Evolutionary conservation across 2,888 invertebrate genomes (phyloP).

Genomic region (Drosophila formosana): DNA sequence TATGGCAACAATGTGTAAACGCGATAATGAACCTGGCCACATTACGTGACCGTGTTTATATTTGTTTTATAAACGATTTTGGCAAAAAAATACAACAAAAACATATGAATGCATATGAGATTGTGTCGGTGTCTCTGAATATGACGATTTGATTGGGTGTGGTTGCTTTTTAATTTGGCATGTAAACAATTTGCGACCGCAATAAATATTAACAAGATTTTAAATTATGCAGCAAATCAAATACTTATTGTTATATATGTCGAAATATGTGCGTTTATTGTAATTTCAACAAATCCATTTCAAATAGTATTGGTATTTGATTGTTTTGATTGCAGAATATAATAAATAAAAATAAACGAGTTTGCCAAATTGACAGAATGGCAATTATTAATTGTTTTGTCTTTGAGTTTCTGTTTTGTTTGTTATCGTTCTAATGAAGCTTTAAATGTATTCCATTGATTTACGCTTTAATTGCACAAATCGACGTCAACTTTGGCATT

Average conservation of each 20-base stretch:
- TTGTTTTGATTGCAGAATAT: constrained; percentile 18
- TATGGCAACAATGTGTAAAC: constrained; percentile 57
- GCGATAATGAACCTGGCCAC: constrained; percentile 67
- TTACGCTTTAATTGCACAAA: constrained; percentile 5
- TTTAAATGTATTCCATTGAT: background rate
- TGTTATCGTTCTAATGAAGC: background rate
- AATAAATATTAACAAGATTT: constrained; percentile 68
- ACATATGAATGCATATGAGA: background rate
- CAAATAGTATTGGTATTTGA: background rate
- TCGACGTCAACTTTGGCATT: background rate
- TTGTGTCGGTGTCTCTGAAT: constrained; percentile 7
- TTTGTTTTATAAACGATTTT: constrained; percentile 48
- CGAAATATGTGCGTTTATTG: constrained; percentile 4
- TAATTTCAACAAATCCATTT: constrained; percentile 3
- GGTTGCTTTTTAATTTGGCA: constrained; percentile 60
- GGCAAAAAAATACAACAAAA: constrained; percentile 16
- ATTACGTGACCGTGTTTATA: constrained; percentile 60
- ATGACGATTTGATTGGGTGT: constrained; percentile 29
- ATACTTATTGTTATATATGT: constrained; percentile 9
- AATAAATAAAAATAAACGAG: constrained; percentile 7
- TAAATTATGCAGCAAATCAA: constrained; percentile 37
- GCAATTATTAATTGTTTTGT: constrained; percentile 12
- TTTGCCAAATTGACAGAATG: constrained; percentile 18
- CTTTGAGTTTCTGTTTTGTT: background rate
- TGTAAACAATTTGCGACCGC: constrained; percentile 63